Evolutionary conservation across 2,797 vertebrate species (phyloP).

Genomic region (Propithecus deckenii): DNA sequence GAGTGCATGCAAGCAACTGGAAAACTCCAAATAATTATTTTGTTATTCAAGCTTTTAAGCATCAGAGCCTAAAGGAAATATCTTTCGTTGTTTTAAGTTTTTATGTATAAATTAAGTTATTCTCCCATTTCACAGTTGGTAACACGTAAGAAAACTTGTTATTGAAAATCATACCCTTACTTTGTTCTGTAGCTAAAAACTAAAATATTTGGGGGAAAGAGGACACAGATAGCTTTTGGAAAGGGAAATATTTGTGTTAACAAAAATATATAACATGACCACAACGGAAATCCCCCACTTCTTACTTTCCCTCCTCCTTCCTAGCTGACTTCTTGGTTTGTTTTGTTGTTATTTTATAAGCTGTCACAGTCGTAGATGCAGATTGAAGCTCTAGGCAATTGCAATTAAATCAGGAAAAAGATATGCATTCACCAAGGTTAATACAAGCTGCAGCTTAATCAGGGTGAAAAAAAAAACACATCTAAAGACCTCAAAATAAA

Average conservation of each 20-base stretch:
- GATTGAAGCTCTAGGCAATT: constrained; percentile 65
- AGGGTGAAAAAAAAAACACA: constrained; percentile 55
- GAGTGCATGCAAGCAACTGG: background rate
- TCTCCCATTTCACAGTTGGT: constrained; percentile 56
- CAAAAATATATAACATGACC: background rate
- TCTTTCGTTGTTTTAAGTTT: constrained; percentile 14
- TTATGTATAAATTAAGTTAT: background rate
- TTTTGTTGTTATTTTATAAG: constrained; percentile 57
- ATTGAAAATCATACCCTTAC: background rate
- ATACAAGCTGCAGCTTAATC: constrained; percentile 43
- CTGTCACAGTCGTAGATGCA: constrained; percentile 47
- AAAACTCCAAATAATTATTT: background rate
- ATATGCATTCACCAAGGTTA: constrained; percentile 61
- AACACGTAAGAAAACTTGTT: constrained; percentile 47
- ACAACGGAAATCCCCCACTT: background rate
- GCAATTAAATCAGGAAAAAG: constrained; percentile 58
- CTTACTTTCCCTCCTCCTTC: background rate
- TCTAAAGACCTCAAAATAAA: constrained; percentile 53
- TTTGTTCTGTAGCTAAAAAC: constrained; percentile 33
- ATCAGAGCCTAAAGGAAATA: background rate
- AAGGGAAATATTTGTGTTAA: background rate
- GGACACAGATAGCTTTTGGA: background rate
- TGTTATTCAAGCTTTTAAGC: background rate
- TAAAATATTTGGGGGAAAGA: background rate
- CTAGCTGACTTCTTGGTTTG: constrained; percentile 4